phyloP scores from a whole-genome alignment of 2,888 invertebrate species.

The Drosophila demipolita region DNA sequence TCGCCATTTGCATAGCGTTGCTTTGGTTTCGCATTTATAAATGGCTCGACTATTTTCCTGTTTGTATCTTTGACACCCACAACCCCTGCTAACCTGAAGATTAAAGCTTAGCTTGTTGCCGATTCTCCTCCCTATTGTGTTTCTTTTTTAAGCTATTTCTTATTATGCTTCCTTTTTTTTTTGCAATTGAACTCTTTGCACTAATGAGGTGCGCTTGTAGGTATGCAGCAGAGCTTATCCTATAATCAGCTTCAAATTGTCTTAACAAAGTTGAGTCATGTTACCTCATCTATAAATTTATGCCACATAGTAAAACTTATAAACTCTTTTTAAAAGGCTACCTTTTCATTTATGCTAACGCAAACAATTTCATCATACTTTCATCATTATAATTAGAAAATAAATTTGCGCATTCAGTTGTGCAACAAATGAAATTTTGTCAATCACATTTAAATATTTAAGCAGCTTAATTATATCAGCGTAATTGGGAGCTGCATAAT shows the following conservation, averaged over 20 bases:
- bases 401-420: slow-evolving; percentile 6
- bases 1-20: slow-evolving; percentile 41
- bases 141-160: slow-evolving; percentile 10
- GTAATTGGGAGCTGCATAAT: slow-evolving; percentile 48
- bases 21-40: slow-evolving; percentile 62
- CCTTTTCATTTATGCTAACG: slow-evolving; percentile 47
- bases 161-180: slow-evolving; percentile 21
- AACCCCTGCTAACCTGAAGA: slow-evolving; percentile 28
- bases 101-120: slow-evolving; percentile 38
- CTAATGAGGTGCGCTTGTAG: slow-evolving; percentile 2
- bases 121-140: not conserved
- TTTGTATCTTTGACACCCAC: slow-evolving; percentile 9
- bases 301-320: not conserved
- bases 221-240: slow-evolving; percentile 33
- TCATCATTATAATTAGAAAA: not conserved
- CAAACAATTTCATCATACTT: slow-evolving; percentile 35
- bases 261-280: not conserved
- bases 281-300: not conserved
- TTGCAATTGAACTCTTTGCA: slow-evolving; percentile 2
- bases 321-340: not conserved
- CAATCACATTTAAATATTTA: slow-evolving; percentile 62
- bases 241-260: not conserved
- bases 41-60: slow-evolving; percentile 13
- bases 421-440: slow-evolving; percentile 11
- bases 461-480: slow-evolving; percentile 57